These are phyloP conservation scores for Horisme vitalbata DNA, from an alignment of 2,888 invertebrate genomes.

Conservation along the genomic window DNA sequence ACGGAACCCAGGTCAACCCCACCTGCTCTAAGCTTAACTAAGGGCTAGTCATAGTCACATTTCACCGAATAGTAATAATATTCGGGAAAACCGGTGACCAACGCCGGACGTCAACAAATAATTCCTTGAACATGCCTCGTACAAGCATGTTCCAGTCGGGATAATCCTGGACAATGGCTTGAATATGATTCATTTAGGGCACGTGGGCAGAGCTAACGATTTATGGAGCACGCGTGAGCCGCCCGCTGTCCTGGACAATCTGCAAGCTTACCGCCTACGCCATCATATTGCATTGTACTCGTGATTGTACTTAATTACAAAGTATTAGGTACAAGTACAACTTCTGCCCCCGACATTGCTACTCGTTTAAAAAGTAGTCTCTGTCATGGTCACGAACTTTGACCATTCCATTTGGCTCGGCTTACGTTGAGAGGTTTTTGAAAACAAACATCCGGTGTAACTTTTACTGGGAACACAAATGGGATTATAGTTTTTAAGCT, in stretches of 20 bases:
- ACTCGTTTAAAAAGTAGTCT: no score
- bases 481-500: no score
- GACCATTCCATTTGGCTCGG: no score
- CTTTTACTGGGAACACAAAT: no score
- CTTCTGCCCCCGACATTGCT: no score
- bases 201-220: conserved; percentile 45
- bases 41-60: no score
- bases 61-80: neutral
- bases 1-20: no score
- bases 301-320: conserved; percentile 4
- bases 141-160: conserved; percentile 14
- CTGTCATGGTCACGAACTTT: no score
- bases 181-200: conserved; percentile 34
- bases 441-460: no score
- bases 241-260: conserved; percentile 26
- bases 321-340: no score
- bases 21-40: no score
- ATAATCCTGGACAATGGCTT: conserved; percentile 32
- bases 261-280: conserved; percentile 32
- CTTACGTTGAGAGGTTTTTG: no score
- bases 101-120: neutral
- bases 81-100: conserved; percentile 17
- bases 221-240: conserved; percentile 42
- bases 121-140: conserved; percentile 4
- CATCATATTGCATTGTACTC: conserved; percentile 15